Conservation (phyloP, 2,113 vertebrate species). For the Cercopithecus mona region DNA sequence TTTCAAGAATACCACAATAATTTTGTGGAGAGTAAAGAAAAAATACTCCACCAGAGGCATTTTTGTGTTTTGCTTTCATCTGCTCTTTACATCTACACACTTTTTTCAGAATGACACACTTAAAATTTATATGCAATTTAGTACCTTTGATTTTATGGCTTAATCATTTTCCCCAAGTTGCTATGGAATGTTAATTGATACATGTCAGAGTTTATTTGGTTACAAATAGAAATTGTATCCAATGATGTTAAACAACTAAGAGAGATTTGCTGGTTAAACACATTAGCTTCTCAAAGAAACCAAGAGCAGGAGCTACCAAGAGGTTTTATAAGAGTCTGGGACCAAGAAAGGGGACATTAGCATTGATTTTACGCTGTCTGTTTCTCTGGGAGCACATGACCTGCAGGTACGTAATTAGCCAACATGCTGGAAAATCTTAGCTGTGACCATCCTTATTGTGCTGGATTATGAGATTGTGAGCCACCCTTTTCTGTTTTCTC, state of each 20-base stretch:
- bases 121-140: not conserved
- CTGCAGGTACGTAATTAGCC: too few species aligned
- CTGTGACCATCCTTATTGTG: not conserved
- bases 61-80: not conserved
- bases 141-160: not conserved
- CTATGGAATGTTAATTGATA: not conserved
- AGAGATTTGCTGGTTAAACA: not conserved
- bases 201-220: not conserved
- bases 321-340: not conserved
- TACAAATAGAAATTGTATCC: not conserved
- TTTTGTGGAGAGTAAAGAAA: constrained; percentile 19
- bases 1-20: not conserved
- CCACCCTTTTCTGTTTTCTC: not conserved
- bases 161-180: not conserved
- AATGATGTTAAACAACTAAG: not conserved
- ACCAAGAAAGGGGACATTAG: not conserved
- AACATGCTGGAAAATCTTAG: not conserved
- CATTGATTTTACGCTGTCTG: not conserved
- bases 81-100: not conserved
- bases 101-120: not conserved
- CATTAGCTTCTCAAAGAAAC: not conserved
- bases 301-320: not conserved
- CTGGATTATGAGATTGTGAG: not conserved
- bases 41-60: not conserved
- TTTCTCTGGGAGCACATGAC: not conserved